These are phyloP conservation scores for Yponomeuta evonymella DNA, from an alignment of 2,888 invertebrate species.

Conservation along the genomic window DNA sequence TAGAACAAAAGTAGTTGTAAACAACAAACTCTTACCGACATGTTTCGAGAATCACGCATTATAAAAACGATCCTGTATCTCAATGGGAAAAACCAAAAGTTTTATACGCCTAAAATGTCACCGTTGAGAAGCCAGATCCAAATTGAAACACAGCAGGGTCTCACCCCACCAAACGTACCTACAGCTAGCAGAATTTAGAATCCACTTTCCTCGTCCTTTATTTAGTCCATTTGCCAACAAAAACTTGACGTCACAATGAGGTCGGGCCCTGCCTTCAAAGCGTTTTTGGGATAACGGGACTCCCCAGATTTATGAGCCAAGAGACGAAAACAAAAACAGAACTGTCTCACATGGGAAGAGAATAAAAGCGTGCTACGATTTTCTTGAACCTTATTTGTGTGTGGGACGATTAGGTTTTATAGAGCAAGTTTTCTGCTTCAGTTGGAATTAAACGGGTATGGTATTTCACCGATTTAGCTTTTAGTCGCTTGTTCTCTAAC, in stretches of 20 bases:
- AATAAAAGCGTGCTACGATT: background rate
- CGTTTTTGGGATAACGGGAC: conserved; percentile 41
- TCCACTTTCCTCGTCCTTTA: background rate
- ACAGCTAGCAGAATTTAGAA: background rate
- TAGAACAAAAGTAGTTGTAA: too few species aligned
- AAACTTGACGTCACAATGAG: conserved; percentile 12
- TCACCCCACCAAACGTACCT: background rate
- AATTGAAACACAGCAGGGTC: background rate
- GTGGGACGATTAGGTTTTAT: background rate
- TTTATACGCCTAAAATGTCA: too few species aligned
- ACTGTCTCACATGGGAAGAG: conserved; percentile 4
- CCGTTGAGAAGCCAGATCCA: too few species aligned
- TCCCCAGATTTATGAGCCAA: conserved; percentile 41
- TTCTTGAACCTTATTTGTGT: background rate
- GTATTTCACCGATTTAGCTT: too few species aligned
- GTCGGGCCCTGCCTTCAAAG: background rate
- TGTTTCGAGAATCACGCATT: too few species aligned
- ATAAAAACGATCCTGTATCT: too few species aligned
- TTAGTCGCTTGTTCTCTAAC: too few species aligned
- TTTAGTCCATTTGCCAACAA: background rate
- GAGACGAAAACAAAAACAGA: conserved; percentile 2
- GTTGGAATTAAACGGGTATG: background rate
- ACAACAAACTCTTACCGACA: too few species aligned
- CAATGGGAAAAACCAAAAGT: too few species aligned
- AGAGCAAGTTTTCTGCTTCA: background rate